phyloP scores from a whole-genome alignment of 2,797 vertebrate genomes.

The Lacerta bilineata region DNA sequence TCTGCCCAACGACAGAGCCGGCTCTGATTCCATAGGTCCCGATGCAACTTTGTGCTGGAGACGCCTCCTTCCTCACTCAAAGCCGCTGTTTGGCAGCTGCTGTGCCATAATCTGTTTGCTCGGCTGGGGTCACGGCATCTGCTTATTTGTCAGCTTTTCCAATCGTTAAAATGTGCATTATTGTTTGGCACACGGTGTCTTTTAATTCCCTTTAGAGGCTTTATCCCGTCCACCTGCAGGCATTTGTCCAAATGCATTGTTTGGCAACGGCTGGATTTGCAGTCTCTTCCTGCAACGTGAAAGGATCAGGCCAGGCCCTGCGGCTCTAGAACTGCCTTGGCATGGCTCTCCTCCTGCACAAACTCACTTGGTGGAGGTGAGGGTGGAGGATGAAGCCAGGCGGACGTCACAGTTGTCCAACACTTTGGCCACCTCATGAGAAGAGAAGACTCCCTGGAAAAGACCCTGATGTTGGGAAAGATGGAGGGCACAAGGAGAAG shows the following conservation, averaged over 20 bases:
- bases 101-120: constrained; percentile 70
- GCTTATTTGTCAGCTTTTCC: constrained; percentile 73
- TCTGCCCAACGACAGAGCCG: too few species aligned
- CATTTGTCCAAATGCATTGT: constrained; percentile 74
- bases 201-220: constrained; percentile 70
- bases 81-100: constrained; percentile 56
- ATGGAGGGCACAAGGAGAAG: too few species aligned
- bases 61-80: constrained; percentile 8
- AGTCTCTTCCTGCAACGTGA: constrained; percentile 34
- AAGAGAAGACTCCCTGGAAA: too few species aligned
- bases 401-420: background rate
- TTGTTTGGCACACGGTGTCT: constrained; percentile 72
- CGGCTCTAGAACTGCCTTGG: background rate
- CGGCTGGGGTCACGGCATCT: constrained; percentile 58
- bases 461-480: too few species aligned
- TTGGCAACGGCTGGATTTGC: constrained; percentile 68
- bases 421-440: too few species aligned
- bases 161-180: constrained; percentile 73
- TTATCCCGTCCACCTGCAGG: constrained; percentile 65
- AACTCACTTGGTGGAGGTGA: background rate
- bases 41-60: too few species aligned
- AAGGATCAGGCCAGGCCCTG: too few species aligned
- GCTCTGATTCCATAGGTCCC: too few species aligned
- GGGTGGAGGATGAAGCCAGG: too few species aligned
- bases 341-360: background rate